These are phyloP conservation scores for Pao palembangensis DNA, from an alignment of 2,113 vertebrate species.

Conservation along the genomic window DNA sequence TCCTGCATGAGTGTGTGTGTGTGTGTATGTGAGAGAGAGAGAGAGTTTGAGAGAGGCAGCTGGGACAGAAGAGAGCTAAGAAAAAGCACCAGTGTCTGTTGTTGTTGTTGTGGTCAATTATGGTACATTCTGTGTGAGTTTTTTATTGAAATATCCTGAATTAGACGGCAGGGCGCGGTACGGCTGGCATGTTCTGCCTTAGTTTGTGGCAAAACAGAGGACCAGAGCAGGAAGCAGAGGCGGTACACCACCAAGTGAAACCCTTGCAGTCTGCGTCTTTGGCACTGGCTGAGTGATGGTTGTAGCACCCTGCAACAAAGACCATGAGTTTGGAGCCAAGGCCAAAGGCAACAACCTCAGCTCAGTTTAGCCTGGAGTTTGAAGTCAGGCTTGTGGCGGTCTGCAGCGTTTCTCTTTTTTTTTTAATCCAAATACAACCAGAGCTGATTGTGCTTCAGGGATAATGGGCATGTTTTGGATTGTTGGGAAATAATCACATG, in stretches of 20 bases:
- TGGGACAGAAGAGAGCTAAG: slow-evolving; percentile 27
- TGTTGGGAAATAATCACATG: too few relatives aligned
- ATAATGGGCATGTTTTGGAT: too few relatives aligned
- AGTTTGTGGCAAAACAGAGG: slow-evolving; percentile 29
- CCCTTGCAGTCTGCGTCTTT: slow-evolving; percentile 14
- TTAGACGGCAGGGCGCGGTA: slow-evolving; percentile 46
- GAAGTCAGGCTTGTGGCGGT: too few relatives aligned
- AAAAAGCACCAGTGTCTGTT: slow-evolving; percentile 3
- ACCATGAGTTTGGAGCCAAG: background rate
- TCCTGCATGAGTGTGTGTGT: slow-evolving; percentile 26
- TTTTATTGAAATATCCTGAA: slow-evolving; percentile 49
- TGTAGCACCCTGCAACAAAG: background rate
- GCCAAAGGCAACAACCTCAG: too few relatives aligned
- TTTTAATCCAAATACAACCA: too few relatives aligned
- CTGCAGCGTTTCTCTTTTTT: too few relatives aligned
- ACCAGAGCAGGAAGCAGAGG: slow-evolving; percentile 15
- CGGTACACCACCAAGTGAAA: slow-evolving; percentile 25
- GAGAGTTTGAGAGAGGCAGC: background rate
- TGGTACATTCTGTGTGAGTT: slow-evolving; percentile 33
- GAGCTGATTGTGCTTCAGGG: too few relatives aligned
- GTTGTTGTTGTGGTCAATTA: slow-evolving; percentile 52
- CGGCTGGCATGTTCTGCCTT: slow-evolving; percentile 16
- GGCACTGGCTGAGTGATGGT: slow-evolving; percentile 13
- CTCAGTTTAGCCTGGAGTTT: too few relatives aligned
- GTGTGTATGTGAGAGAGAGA: slow-evolving; percentile 1